Evolutionary conservation across 2,797 vertebrate species (phyloP), one percentile per base, ranked within the genome.

Genomic region (Gymnodraco acuticeps): DNA sequence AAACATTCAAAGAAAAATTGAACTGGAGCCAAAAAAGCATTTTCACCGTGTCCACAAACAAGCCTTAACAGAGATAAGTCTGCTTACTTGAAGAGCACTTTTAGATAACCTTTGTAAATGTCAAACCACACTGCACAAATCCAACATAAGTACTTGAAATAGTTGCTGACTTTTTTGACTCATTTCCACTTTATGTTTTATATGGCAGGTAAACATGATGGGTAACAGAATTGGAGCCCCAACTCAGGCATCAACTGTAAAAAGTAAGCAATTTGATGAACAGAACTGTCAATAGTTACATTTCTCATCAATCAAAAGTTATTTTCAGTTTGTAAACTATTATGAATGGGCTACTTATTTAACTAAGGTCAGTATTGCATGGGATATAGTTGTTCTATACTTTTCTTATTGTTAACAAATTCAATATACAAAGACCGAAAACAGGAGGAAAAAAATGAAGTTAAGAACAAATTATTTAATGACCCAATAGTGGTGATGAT

Each of bases 31-130:
- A 7, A 89, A 77, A 45, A 94, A 94, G 0, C 95, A 93, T 10
- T 19, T 95, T 5, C 88, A 94, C 91, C 95, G 95, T 15, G 38
- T 93, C 53, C 91, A 89, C 88, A 94, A 70, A 65, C 91, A 88
- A 0, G 47, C 70, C 53, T 75, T 95, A 0, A 94, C 93, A 2
- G 63, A 90, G 91, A 93, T 94, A 2, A 31, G 89, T 72, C 20
- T 55, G 52, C 12, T 38, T 10, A 5, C 55, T 3, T 23, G 16
- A 15, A 48, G 31, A 33, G 16, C 31, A 8, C 17, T 41, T 31
- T 46, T n/a, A 38, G 33, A 38, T 38, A 38, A 12, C 11, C 7
- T 41, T 20, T 15, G 0, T 59, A 19, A 12, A 13, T 15, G 14
- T 46, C 20, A 20, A 53, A 19, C 11, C 4, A 9, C n/a, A 41